Base-by-base conservation (phyloP, 2,888 invertebrate species). In the Flexamia atlantica region DNA sequence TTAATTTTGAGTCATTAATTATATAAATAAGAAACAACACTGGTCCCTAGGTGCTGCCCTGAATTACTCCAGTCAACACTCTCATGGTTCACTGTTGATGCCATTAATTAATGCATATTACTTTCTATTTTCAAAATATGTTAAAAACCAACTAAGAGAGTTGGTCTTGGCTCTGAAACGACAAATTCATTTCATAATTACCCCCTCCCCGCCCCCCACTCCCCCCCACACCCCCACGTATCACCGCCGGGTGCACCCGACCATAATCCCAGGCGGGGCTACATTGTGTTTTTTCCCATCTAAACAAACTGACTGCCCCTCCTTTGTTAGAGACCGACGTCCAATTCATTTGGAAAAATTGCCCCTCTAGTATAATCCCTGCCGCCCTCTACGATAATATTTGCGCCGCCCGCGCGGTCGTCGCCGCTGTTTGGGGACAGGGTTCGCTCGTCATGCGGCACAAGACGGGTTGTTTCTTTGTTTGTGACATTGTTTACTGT, bases 341-440 rank as follows among this genome's bases (percentile, higher is more conserved):
- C 84, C 84, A 84, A 85, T 85, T 85, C 85, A 85, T 83, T 85
- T 84, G 85, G 85, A 85, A 85, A 85, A 85, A 85, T 85, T 85
- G 84, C 79, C 85, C 85, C 82, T 83, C 84, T 81, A 25, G 42
- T 42, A 70, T 82, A 82, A 82, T 82, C 82, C 82, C 20, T 46
- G 42, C 40, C 82, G 23, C 57, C 82, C 28, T 40, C 74, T 36
- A 74, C 74, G 74, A 83, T 83, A 83, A 83, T 83, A 83, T 83
- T 83, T 83, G 82, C 57, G 74, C 72, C 72, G 10, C 72, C 50
- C 23, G 79, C 32, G 32, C 57, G n/a, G 57, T 53, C 50, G 17
- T 36, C 32, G 76, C 5, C 76, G 40, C 14, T 76, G 76, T 76
- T 76, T 76, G 50, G 76, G 76, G 46, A 76, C 76, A 46, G 23